Evolutionary conservation across 2,888 invertebrate species (phyloP), one percentile per base, ranked within the genome.

Genomic region (Lepeophtheirus nordmannii): DNA sequence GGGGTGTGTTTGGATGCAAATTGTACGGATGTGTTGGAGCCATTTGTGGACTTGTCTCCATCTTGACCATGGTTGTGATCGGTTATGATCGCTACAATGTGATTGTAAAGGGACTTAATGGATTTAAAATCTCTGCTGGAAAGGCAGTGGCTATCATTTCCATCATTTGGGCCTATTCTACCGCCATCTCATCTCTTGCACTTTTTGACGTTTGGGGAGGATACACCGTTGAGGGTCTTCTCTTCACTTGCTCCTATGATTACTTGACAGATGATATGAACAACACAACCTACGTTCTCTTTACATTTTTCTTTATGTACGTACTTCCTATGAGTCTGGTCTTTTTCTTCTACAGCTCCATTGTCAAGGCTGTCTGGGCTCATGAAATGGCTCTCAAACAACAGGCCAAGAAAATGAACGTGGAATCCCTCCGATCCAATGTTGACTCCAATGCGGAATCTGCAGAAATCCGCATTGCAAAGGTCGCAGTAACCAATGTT

Each of bases 151-250:
- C 65, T 23, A 67, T 69, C 23, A 66, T 69, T 62, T 20, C 67
- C 58, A 37, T 64, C 58, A 67, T 68, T 20, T 69, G 77, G 77
- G 61, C 71, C 17, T 74, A 73, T 72, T 72, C 75, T 14, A 67
- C 73, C 10, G 68, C 70, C 5, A 75, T 74, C 73, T 71, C 74
- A 8, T 62, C 74, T 8, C 72, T 74, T 5, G 76, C 76, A 9
- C 73, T 76, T 65, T 75, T 76, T 70, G 76, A 56, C 11, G 22
- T 77, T 20, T 77, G 75, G 75, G 71, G 71, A 68, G 70, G 70
- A 57, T 77, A 76, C 71, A 75, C 77, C 37, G 75, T 76, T 10
- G 77, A 77, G 69, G 77, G 77, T 23, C 75, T 77, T 70, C 74
- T 76, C 70, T 76, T 75, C 10, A 75, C 62, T 76, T 69, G 77